These are phyloP conservation scores for Epinephelus lanceolatus DNA, from an alignment of 2,113 vertebrate genomes.

Conservation along the genomic window DNA sequence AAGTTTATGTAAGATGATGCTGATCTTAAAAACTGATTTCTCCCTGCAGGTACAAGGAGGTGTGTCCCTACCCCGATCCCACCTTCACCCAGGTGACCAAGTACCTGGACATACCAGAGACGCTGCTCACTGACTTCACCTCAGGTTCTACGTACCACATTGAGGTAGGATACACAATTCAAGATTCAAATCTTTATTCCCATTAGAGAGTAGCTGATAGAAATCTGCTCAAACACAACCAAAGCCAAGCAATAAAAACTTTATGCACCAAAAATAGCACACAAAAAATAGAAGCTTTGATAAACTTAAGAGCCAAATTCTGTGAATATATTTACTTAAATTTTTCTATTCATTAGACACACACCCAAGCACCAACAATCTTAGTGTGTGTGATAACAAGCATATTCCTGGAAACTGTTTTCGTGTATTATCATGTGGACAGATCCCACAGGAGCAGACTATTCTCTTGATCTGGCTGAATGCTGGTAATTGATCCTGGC, in stretches of 20 bases:
- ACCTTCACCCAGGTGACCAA: conserved; percentile 87
- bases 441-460: conserved; percentile 58
- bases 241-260: neutral
- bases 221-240: neutral
- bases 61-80: conserved; percentile 93
- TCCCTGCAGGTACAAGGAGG: conserved; percentile 89
- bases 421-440: conserved; percentile 11
- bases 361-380: neutral
- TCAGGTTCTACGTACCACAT: conserved; percentile 96
- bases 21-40: neutral
- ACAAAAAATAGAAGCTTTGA: neutral
- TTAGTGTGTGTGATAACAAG: conserved; percentile 12
- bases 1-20: neutral
- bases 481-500: conserved; percentile 78
- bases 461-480: conserved; percentile 79
- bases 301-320: neutral
- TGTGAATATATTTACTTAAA: no score
- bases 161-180: conserved; percentile 83
- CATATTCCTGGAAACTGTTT: neutral
- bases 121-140: conserved; percentile 91
- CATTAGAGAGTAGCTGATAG: neutral
- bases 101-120: conserved; percentile 89
- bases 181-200: neutral
- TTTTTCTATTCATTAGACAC: neutral
- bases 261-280: neutral